A percentile compares a stretch with the other conserved stretches of the same genome.
phyloP scores from a whole-genome alignment of 2,113 vertebrate species.

The Cervus canadensis region DNA sequence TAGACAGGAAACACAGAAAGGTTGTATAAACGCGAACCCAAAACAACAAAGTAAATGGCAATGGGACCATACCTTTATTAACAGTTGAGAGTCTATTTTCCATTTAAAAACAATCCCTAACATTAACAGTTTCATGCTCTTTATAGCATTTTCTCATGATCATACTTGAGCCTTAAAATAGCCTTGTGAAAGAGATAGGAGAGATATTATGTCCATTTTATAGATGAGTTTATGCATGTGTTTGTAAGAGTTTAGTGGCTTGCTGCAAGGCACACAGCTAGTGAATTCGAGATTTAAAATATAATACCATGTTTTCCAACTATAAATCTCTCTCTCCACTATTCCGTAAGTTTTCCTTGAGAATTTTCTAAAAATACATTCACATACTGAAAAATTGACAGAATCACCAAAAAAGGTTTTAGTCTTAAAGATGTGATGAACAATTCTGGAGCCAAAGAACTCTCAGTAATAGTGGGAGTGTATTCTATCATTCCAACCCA shows the following conservation, averaged over 20 bases:
- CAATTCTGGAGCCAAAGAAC: background rate
- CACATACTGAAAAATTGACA: background rate
- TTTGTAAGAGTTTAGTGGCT: background rate
- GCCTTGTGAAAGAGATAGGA: background rate
- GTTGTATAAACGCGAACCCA: too few relatives aligned
- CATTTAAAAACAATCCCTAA: background rate
- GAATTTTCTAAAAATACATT: background rate
- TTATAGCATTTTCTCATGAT: background rate
- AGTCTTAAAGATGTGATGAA: background rate
- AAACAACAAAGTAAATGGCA: too few relatives aligned
- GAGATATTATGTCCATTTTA: background rate
- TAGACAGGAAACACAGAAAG: too few relatives aligned
- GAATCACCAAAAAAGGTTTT: background rate
- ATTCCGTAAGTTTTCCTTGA: background rate
- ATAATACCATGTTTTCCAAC: background rate
- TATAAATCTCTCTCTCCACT: background rate
- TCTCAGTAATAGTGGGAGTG: background rate
- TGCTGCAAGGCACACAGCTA: background rate
- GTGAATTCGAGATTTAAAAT: background rate
- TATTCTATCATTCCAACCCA: background rate
- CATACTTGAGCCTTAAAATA: background rate
- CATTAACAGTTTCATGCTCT: background rate
- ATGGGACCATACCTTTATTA: background rate
- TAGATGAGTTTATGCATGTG: background rate
- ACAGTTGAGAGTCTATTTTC: background rate